Base-by-base conservation (phyloP, 1,140 invertebrate genomes). In the Heliconius congener region DNA sequence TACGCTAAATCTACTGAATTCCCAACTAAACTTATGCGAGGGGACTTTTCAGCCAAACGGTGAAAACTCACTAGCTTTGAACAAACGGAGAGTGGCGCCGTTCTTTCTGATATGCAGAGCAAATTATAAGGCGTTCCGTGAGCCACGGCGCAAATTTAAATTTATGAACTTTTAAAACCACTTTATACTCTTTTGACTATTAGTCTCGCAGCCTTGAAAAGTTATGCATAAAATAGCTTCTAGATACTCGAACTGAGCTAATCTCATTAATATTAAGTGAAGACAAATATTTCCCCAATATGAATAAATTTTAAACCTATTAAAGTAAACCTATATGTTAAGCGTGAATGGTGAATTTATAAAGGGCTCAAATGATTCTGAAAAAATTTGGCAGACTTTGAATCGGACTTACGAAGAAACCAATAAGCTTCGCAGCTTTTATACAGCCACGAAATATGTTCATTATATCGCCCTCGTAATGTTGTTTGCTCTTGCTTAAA, bases 11-110 rank as follows among this genome's bases (percentile, higher is more conserved):
- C 89, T 88, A 89, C 84, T 83, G 90, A 89, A 90, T 92, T 91
- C 85, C 87, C 87, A 91, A 91, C 87, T 87, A 89, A 91, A 91
- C 84, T 89, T 89, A 83, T 84, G 86, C 83, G 86, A 87, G 84
- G 83, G 86, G 87, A 88, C 90, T 88, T 88, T 85, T 84, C 81
- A 83, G 86, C 82, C 87, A 88, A 89, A 87, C 89, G 87, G 84
- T 81, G 87, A 87, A 90, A 91, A 89, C 87, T 88, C 84, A 86
- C 86, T 86, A 87, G 86, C 81, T 85, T 78, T 83, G 83, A 89
- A 87, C 85, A 87, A 88, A 87, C 83, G 85, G 82, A 86, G 81
- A 85, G 80, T 82, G 78, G 82, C 79, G 83, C 77, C 78, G 82
- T 85, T 89, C 86, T 86, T 87, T 87, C 79, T 85, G 83, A 87